A percentile compares a stretch with the other conserved stretches of the same genome.
phyloP scores from a whole-genome alignment of 2,113 vertebrate genomes.

The Lucifuga dentata region DNA sequence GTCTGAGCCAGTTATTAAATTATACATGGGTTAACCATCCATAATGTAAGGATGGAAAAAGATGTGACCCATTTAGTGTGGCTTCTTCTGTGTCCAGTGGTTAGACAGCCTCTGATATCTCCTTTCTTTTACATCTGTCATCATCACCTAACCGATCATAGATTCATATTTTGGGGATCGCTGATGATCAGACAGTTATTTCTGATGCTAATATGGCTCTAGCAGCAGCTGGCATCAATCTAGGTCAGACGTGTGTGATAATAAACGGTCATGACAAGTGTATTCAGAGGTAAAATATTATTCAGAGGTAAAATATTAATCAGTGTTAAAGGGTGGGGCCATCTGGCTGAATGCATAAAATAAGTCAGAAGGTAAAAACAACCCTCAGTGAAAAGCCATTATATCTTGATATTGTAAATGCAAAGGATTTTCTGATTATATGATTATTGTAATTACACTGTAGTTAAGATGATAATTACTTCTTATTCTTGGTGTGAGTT shows the following conservation, averaged over 20 bases:
- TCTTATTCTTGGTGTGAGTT: too few relatives aligned
- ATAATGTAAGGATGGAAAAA: slow-evolving; percentile 45
- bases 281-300: slow-evolving; percentile 78
- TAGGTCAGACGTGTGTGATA: slow-evolving; percentile 76
- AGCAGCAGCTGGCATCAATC: slow-evolving; percentile 51
- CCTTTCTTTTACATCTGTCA: slow-evolving; percentile 5
- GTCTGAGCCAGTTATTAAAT: slow-evolving; percentile 52
- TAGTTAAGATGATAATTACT: too few relatives aligned
- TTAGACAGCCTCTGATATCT: neutral
- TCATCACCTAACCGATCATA: slow-evolving; percentile 1
- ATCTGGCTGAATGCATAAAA: slow-evolving; percentile 65
- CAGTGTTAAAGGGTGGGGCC: slow-evolving; percentile 53
- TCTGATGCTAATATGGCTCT: slow-evolving; percentile 13
- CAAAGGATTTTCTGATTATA: too few relatives aligned
- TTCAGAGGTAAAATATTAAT: slow-evolving; percentile 81
- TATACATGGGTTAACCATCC: slow-evolving; percentile 49
- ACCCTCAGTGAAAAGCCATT: too few relatives aligned
- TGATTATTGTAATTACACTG: too few relatives aligned
- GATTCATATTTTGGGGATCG: slow-evolving; percentile 25
- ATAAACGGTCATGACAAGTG: slow-evolving; percentile 69
- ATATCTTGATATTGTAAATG: too few relatives aligned
- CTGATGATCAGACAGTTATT: slow-evolving; percentile 22
- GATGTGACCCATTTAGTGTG: slow-evolving; percentile 24
- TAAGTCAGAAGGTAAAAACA: slow-evolving; percentile 54
- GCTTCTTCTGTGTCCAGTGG: slow-evolving; percentile 4